phyloP scores from a whole-genome alignment of 2,888 invertebrate genomes.

The Mamestra brassicae region DNA sequence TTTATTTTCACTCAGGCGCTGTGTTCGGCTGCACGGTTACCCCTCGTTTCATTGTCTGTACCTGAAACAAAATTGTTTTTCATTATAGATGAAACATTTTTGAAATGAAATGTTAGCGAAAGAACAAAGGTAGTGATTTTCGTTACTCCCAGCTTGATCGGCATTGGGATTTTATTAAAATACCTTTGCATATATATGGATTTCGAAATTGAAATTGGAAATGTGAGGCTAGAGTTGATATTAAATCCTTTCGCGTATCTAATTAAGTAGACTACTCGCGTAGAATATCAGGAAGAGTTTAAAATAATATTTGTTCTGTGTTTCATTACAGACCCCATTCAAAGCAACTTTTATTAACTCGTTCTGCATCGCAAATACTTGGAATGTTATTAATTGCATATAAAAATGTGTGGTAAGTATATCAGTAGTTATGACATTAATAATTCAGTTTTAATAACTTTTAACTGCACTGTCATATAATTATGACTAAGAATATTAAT shows the following conservation, averaged over 20 bases:
- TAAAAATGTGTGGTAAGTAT: too few relatives aligned
- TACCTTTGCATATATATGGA: conserved; percentile 53
- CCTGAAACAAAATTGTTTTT: conserved; percentile 64
- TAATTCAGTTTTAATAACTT: too few relatives aligned
- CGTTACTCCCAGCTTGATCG: conserved; percentile 13
- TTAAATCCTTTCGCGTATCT: conserved; percentile 24
- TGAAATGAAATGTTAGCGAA: conserved; percentile 44
- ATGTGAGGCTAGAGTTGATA: conserved; percentile 22
- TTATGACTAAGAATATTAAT: too few relatives aligned
- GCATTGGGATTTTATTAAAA: conserved; percentile 51
- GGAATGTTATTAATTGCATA: too few relatives aligned
- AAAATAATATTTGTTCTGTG: neutral
- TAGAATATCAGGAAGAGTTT: neutral
- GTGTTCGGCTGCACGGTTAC: conserved; percentile 16
- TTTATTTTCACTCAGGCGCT: conserved; percentile 28
- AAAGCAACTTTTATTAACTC: neutral
- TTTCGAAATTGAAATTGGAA: conserved; percentile 42
- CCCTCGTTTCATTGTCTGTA: conserved; percentile 47
- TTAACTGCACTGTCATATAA: too few relatives aligned
- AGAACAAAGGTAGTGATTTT: conserved; percentile 38
- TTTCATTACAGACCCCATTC: neutral
- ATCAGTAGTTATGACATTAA: too few relatives aligned
- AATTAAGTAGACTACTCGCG: conserved; percentile 6
- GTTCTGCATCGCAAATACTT: neutral
- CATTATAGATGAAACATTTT: conserved; percentile 50